Evolutionary conservation across 2,797 vertebrate genomes (phyloP), one percentile per base, ranked within the genome.

Genomic region (Sebastolobus altivelis): DNA sequence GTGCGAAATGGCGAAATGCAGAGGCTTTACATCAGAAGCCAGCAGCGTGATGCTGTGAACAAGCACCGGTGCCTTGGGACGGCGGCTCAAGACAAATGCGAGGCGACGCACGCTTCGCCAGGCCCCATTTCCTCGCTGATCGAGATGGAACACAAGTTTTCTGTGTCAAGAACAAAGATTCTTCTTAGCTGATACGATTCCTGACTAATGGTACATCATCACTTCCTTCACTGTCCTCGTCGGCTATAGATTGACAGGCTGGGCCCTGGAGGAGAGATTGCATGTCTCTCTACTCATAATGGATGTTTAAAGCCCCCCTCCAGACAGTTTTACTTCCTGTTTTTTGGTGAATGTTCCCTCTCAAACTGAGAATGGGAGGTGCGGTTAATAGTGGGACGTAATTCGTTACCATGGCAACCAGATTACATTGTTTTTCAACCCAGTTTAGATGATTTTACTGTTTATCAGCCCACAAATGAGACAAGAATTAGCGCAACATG

Each of bases 101-200:
- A 92, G 87, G 80, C 38, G 93, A 95, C 89, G 59, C 80, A 66
- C 37, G 85, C 87, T 63, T 91, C 80, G 75, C 87, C 89, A 87
- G 89, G 89, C 89, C 88, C 87, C 91, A 88, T 93, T 94, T 91
- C 87, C 87, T 90, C 83, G n/a, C 89, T 85, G 89, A 93, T 91
- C 79, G 81, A 94, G 91, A 94, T 55, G 82, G 92, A 94, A 94
- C 92, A 92, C 90, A 93, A 90, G 91, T 95, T 92, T 95, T 94
- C 88, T 87, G 87, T 92, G 90, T 94, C 92, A 86, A 90, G 93
- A 95, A 92, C 93, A 94, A 87, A 93, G 82, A 88, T 93, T 92
- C 86, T 92, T 90, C 90, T 86, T 77, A 65, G 86, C 89, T 63
- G 84, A 89, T 92, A 91, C 90, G 84, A 85, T 92, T 91, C 88